phyloP scores from a whole-genome alignment of 2,113 vertebrate species.

The Phylloscopus trochiloides region DNA sequence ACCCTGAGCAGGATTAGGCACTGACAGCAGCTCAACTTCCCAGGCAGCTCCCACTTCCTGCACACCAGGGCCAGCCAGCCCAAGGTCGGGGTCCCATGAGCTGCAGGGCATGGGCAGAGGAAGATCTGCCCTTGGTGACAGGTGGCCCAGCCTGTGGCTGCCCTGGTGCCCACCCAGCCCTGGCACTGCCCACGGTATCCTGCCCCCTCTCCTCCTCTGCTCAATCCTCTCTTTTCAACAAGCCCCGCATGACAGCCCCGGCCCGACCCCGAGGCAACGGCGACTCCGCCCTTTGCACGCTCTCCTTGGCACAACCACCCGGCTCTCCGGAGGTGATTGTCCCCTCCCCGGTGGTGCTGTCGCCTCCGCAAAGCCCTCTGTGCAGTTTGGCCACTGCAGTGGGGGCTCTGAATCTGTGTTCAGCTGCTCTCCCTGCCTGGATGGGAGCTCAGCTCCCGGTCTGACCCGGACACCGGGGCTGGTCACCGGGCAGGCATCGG shows the following conservation, averaged over 20 bases:
- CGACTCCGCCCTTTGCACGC: rapidly evolving
- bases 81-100: rapidly evolving
- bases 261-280: rapidly evolving
- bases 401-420: background rate
- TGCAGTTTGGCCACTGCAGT: rapidly evolving
- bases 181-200: background rate
- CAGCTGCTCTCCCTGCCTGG: background rate
- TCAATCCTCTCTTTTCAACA: background rate
- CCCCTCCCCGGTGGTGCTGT: background rate
- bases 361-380: background rate
- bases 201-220: background rate
- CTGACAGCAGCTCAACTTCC: rapidly evolving
- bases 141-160: background rate
- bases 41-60: background rate
- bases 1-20: background rate
- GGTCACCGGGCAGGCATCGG: background rate
- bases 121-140: background rate
- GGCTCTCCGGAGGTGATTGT: background rate
- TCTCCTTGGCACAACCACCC: background rate
- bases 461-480: rapidly evolving
- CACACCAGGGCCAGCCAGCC: background rate
- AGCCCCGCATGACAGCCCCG: rapidly evolving
- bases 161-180: background rate
- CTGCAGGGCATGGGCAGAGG: background rate
- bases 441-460: background rate